These are phyloP conservation scores for Theodoxus fluviatilis DNA, from an alignment of 2,888 invertebrate genomes.

Conservation along the genomic window DNA sequence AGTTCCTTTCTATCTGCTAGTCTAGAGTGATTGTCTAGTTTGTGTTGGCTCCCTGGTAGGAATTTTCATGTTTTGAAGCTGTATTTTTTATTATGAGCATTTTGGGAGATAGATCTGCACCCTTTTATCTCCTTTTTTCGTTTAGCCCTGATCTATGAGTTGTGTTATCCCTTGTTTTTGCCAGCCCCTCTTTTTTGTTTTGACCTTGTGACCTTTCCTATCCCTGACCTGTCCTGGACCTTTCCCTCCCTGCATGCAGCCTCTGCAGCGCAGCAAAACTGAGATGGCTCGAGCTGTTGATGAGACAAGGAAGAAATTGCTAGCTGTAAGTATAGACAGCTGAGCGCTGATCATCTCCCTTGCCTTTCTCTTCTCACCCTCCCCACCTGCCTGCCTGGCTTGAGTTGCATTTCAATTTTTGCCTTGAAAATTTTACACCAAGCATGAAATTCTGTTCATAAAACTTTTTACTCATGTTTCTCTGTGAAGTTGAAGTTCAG, in stretches of 20 bases:
- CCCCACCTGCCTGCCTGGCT: too few species aligned
- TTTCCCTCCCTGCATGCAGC: slow-evolving; percentile 24
- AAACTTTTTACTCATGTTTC: too few species aligned
- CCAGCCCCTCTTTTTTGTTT: not conserved
- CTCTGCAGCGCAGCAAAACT: slow-evolving; percentile 48
- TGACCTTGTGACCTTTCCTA: too few species aligned
- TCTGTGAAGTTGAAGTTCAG: too few species aligned
- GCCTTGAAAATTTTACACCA: too few species aligned
- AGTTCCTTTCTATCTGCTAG: too few species aligned
- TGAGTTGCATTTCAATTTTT: too few species aligned
- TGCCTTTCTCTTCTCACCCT: too few species aligned
- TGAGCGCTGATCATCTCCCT: too few species aligned
- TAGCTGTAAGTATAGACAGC: slow-evolving; percentile 57
- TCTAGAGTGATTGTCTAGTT: not conserved
- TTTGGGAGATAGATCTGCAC: too few species aligned
- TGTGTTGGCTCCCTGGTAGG: not conserved
- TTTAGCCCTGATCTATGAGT: not conserved
- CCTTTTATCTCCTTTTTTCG: not conserved
- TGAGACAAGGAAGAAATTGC: slow-evolving; percentile 52
- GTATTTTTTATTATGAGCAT: not conserved
- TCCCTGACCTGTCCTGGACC: slow-evolving; percentile 23
- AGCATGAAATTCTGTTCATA: too few species aligned
- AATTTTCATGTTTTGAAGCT: not conserved
- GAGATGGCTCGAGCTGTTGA: slow-evolving; percentile 57
- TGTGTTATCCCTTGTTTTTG: slow-evolving; percentile 4